Evolutionary conservation across 2,888 invertebrate species (phyloP), one percentile per base, ranked within the genome.

Genomic region (Brenthis ino): DNA sequence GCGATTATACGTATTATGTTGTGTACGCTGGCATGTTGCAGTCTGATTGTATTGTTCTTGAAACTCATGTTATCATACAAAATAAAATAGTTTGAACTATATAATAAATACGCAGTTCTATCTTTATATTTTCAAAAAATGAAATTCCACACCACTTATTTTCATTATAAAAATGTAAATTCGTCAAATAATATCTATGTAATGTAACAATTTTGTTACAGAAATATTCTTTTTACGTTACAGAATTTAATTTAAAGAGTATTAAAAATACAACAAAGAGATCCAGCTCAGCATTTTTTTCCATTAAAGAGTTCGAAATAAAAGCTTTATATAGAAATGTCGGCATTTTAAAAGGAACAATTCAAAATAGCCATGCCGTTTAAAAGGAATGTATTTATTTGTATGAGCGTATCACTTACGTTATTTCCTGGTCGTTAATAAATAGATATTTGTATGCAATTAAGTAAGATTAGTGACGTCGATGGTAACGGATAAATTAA

Each of bases 401-500:
- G 63, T 33, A 63, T 53, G 50, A 28, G 12, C 28, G 28, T 28
- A 24, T 14, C 8, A 48, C 6, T 24, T 5, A 57, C 2, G 14
- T 20, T 24, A 14, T 2, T 24, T 47, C 2, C 12, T 20, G n/a
- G 20, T 33, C 3, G 53, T 51, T 63, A 20, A 37, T 43, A 43
- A 54, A 63, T 63, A 20, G 63, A 71, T 68, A 68, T 61, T 60
- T 66, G 56, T 68, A 64, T 51, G 51, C 53, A 67, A 72, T 69
- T 72, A 69, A 67, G 61, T 37, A 57, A 69, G 67, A 64, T 67
- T 64, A 67, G 57, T 63, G 67, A 57, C 61, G 47, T 20, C 64
- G 64, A 48, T 57, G 54, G 37, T 63, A 72, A 68, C 54, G 57
- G 63, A 47, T 57, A 51, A 51, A 64, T 67, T 67, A 67, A 63